A percentile compares a stretch with the other conserved stretches of the same genome.
These are phyloP conservation scores for Bombus fervidus DNA, from an alignment of 1,140 invertebrate species.

Conservation along the genomic window DNA sequence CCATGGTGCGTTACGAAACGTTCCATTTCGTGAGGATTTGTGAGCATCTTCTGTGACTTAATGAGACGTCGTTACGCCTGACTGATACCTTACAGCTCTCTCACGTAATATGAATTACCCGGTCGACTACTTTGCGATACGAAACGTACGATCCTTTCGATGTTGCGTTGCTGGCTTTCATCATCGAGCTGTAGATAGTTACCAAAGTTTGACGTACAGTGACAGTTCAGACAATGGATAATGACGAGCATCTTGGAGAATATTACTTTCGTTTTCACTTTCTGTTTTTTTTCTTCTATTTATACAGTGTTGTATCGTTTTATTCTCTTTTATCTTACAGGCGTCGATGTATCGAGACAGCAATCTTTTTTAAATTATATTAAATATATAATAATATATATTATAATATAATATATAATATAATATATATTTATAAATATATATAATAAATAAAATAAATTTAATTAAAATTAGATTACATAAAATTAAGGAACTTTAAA, in stretches of 20 bases:
- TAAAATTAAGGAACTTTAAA: not conserved
- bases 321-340: not conserved
- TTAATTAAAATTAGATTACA: not conserved
- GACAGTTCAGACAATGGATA: not conserved
- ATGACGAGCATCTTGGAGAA: not conserved
- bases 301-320: not conserved
- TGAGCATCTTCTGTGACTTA: constrained; percentile 39
- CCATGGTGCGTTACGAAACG: constrained; percentile 26
- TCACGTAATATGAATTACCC: constrained; percentile 42
- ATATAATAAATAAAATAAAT: too few species aligned
- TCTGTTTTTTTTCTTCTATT: not conserved
- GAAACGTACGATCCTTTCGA: not conserved
- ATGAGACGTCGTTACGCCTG: constrained; percentile 35
- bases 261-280: not conserved
- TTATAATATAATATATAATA: too few species aligned
- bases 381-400: too few species aligned
- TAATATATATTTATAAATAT: too few species aligned
- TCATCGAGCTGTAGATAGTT: not conserved
- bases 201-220: not conserved
- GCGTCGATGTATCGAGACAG: not conserved
- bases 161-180: constrained; percentile 15
- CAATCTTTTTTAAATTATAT: not conserved
- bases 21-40: constrained; percentile 12
- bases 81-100: constrained; percentile 24
- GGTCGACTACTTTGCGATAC: not conserved